A percentile compares a stretch with the other conserved stretches of the same genome.
Conservation (phyloP, 2,797 vertebrate species). For the Sebastes nivosus region DNA sequence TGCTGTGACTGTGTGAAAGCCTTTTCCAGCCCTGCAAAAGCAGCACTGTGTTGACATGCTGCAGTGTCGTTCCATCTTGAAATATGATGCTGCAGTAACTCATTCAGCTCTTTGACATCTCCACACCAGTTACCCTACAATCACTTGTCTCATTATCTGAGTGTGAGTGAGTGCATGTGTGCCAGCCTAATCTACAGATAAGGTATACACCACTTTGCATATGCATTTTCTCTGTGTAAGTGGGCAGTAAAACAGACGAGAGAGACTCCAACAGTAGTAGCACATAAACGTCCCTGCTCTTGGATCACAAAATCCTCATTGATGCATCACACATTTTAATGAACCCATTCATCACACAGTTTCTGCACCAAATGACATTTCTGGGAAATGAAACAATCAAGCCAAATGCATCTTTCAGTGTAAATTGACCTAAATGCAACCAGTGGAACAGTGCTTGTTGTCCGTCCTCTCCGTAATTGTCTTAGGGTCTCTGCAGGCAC, state of each 20-base stretch:
- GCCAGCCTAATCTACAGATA: slow-evolving; percentile 29
- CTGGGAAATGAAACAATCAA: slow-evolving; percentile 9
- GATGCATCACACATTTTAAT: slow-evolving; percentile 3
- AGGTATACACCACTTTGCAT: slow-evolving; percentile 43
- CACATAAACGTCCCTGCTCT: background rate
- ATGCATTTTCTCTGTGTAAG: background rate
- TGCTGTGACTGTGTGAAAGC: background rate
- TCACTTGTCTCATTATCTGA: slow-evolving; percentile 24
- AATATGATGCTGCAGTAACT: background rate
- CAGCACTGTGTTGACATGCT: background rate
- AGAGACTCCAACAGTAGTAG: background rate
- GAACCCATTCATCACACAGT: slow-evolving; percentile 3
- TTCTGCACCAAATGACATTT: slow-evolving; percentile 18
- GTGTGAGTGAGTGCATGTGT: background rate
- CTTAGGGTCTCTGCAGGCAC: slow-evolving; percentile 55
- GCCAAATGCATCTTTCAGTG: slow-evolving; percentile 15
- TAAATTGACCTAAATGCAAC: slow-evolving; percentile 51
- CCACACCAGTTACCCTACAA: background rate
- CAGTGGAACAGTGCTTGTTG: slow-evolving; percentile 39
- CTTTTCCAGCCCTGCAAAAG: background rate
- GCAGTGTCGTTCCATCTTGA: background rate
- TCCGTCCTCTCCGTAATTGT: slow-evolving; percentile 54
- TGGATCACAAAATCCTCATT: background rate
- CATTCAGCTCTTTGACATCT: background rate
- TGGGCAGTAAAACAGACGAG: background rate